These are phyloP conservation scores for Sebastes minor DNA, from an alignment of 2,797 vertebrate genomes.

Conservation along the genomic window DNA sequence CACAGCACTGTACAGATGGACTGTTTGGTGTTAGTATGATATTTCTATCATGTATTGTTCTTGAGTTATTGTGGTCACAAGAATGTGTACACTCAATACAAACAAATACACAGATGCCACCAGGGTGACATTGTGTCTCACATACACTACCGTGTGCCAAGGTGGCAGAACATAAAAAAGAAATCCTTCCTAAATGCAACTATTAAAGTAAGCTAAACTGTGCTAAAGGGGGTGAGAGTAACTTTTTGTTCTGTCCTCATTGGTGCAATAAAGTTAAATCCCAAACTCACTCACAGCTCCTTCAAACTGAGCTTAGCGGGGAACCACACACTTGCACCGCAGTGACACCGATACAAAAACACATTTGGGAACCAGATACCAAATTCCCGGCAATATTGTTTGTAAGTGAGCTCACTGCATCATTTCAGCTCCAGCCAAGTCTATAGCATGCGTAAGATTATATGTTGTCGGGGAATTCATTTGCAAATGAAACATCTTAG, in stretches of 20 bases:
- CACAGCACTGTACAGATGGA: neutral
- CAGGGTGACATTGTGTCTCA: neutral
- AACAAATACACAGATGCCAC: neutral
- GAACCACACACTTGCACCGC: constrained; percentile 7
- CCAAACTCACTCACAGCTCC: neutral
- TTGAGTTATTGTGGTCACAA: neutral
- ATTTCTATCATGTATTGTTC: neutral
- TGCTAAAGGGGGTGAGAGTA: neutral
- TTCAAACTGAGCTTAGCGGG: constrained; percentile 7
- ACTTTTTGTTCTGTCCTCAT: neutral
- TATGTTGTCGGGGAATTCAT: constrained; percentile 26
- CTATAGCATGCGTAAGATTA: constrained; percentile 43
- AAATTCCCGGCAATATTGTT: constrained; percentile 22
- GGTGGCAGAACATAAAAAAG: neutral
- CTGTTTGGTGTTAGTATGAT: neutral
- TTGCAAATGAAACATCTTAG: constrained; percentile 28
- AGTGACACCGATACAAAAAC: constrained; percentile 23
- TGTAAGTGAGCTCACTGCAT: constrained; percentile 9
- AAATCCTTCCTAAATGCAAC: constrained; percentile 6
- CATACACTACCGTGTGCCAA: neutral
- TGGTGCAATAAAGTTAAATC: constrained; percentile 28
- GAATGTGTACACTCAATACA: neutral
- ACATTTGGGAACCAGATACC: constrained; percentile 14
- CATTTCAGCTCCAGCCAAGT: constrained; percentile 34
- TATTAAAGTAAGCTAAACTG: constrained; percentile 4